Base-by-base conservation (phyloP, 2,888 invertebrate species). In the Platynereis dumerilii region DNA sequence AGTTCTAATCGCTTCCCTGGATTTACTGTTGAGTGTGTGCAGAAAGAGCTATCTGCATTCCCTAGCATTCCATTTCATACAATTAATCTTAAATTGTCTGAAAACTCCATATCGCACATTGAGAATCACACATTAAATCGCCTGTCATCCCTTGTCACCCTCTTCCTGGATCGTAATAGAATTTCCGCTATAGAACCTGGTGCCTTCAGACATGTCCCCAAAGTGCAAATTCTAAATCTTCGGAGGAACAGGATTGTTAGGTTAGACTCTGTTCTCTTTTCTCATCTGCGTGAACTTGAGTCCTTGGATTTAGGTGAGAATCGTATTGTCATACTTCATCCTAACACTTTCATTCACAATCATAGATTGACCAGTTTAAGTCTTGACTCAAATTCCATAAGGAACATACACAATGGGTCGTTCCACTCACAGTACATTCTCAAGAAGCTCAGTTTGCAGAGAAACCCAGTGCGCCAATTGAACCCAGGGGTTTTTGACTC, bases 91-190 rank as follows among this genome's bases (percentile, higher is more conserved):
- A 22, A 53, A 10, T 53, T 61, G 54, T 53, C 61, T 10, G 24
- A 54, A n/a, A 61, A 61, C 39, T 53, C 52, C n/a, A 53, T 61
- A 34, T n/a, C 52, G 42, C 22, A 26, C 3, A 2, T 61, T 2
- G 22, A 1, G 17, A 53, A 61, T n/a, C 39, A 54, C 26, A 52
- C 61, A 1, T 29, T 61, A 17, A 24, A 17, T 1, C 34, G 53
- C 2, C 26, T 55, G 5, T 22, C 10, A 10, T 28, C 20, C 12
- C n/a, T 61, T n/a, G 20, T 17, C 22, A 34, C 28, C n/a, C 42
- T 61, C 20, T 54, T 17, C 24, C 42, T 61, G 20, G 54, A 61
- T 17, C 42, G 24, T 26, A 61, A 61, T 20, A 42, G 39, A 12
- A 54, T 61, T 7, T 22, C n/a, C 20, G 15, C 24, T 1, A 17